A percentile compares a stretch with the other conserved stretches of the same genome.
These are phyloP conservation scores for Gallinago stenura DNA, from an alignment of 2,797 vertebrate species.

Conservation along the genomic window DNA sequence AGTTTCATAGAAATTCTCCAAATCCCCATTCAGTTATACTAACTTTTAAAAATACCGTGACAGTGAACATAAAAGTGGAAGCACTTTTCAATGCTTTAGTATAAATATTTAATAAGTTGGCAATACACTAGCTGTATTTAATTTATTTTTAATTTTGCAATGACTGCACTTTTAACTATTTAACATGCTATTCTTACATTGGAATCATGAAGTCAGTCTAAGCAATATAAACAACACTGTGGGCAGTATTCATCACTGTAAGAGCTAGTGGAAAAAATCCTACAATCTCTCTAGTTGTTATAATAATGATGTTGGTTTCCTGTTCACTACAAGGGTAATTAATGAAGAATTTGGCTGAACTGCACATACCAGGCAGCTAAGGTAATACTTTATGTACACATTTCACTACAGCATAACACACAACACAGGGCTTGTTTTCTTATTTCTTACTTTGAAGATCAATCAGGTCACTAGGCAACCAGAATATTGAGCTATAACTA, in stretches of 20 bases:
- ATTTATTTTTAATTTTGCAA: neutral
- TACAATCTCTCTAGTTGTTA: slow-evolving; percentile 27
- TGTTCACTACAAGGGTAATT: slow-evolving; percentile 54
- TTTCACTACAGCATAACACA: slow-evolving; percentile 15
- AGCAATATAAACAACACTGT: neutral
- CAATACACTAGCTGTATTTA: neutral
- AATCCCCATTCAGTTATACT: neutral
- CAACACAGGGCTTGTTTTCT: slow-evolving; percentile 37
- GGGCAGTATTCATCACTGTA: neutral
- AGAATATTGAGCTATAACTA: slow-evolving; percentile 40
- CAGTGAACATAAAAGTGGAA: neutral
- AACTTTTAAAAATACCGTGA: neutral
- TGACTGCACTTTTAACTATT: neutral
- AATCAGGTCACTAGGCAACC: slow-evolving; percentile 37
- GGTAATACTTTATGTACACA: slow-evolving; percentile 56
- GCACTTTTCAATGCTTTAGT: neutral
- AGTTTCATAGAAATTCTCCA: neutral
- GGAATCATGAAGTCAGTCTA: neutral
- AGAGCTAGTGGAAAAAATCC: slow-evolving; percentile 28
- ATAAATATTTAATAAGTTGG: neutral
- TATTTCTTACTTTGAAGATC: slow-evolving; percentile 37
- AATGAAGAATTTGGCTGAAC: slow-evolving; percentile 69
- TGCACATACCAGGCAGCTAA: slow-evolving; percentile 56
- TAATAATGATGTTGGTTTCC: slow-evolving; percentile 59
- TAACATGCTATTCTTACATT: neutral